A percentile compares a stretch with the other conserved stretches of the same genome.
Evolutionary conservation across 2,797 vertebrate genomes (phyloP).

Genomic region (Periparus ater): DNA sequence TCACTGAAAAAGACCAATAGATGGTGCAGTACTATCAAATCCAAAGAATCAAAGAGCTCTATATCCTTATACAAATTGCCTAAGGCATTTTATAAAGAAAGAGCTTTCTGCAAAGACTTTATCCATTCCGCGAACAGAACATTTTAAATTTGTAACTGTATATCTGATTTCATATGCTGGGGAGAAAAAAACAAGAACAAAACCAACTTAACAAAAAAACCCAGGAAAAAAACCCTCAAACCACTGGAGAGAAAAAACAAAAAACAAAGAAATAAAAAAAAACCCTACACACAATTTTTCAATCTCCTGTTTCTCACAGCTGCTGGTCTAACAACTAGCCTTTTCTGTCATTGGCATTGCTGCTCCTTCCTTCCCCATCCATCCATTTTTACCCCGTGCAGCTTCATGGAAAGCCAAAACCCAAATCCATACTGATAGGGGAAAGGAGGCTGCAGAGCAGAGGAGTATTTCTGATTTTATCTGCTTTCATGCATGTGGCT

Average conservation of each 20-base stretch:
- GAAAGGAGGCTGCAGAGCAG: not conserved
- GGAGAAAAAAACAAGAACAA: not conserved
- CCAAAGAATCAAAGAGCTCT: not conserved
- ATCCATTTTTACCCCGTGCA: not conserved
- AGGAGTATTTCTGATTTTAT: not conserved
- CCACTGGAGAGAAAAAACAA: not conserved
- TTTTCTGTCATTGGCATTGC: not conserved
- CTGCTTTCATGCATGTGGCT: not conserved
- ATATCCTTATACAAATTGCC: not conserved
- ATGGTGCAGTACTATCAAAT: conserved; percentile 26
- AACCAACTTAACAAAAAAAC: not conserved
- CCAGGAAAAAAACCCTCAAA: not conserved
- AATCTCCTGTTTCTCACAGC: not conserved
- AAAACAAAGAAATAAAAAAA: not conserved
- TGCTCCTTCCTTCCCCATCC: not conserved
- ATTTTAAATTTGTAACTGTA: not conserved
- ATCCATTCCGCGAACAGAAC: not conserved
- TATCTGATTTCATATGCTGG: not conserved
- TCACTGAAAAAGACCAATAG: conserved; percentile 12
- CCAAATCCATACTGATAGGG: not conserved
- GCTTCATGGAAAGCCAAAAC: not conserved
- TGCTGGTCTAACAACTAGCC: not conserved
- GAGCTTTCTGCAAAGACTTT: not conserved
- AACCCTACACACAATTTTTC: not conserved
- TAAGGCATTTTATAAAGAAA: not conserved